Evolutionary conservation across 2,113 vertebrate genomes (phyloP).

Genomic region (Clarias magur): DNA sequence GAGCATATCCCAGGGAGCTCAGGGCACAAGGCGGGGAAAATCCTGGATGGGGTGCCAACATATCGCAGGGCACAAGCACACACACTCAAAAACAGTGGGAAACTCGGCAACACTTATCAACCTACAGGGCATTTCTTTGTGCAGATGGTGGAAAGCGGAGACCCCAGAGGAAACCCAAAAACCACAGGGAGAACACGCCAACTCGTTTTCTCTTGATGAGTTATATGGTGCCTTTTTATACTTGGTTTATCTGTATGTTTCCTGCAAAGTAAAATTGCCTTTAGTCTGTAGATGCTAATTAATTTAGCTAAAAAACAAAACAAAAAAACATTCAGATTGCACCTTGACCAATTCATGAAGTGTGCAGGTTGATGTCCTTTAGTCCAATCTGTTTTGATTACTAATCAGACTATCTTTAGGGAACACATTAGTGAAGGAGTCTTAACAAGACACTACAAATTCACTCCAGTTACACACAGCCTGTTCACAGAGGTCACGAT

Average conservation of each 20-base stretch:
- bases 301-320: not conserved
- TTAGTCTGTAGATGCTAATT: not conserved
- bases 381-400: not conserved
- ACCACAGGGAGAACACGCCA: no score
- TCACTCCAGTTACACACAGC: not conserved
- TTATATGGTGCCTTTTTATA: not conserved
- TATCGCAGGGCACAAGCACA: no score
- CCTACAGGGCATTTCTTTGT: no score
- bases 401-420: not conserved
- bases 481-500: slow-evolving; percentile 10
- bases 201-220: not conserved
- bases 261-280: not conserved
- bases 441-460: slow-evolving; percentile 17
- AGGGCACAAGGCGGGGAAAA: no score
- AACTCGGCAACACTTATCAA: no score
- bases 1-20: no score
- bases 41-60: no score
- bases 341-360: not conserved
- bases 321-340: no score
- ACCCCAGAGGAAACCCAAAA: no score
- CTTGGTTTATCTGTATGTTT: not conserved
- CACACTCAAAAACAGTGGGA: no score
- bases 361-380: not conserved
- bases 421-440: not conserved
- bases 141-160: no score